These are phyloP conservation scores for Meiosimyza platycephala DNA, from an alignment of 2,888 invertebrate species.

Conservation along the genomic window DNA sequence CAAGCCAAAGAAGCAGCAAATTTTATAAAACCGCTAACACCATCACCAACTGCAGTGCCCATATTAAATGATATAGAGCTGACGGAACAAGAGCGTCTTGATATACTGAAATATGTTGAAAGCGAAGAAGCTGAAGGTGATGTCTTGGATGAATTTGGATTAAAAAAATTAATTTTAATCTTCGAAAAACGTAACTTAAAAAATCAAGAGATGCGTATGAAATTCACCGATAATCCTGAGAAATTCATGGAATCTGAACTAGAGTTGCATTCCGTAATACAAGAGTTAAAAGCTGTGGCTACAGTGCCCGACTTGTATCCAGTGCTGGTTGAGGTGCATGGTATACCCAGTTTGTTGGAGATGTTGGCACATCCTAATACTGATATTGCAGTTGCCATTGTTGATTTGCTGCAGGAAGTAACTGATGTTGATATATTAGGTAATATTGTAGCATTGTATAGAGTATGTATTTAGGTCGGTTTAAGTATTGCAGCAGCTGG, in stretches of 20 bases:
- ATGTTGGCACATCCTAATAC: conserved; percentile 96
- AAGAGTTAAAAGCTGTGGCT: conserved; percentile 91
- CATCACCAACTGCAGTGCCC: conserved; percentile 64
- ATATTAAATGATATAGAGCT: conserved; percentile 66
- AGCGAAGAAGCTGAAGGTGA: conserved; percentile 86
- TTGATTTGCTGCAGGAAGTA: conserved; percentile 80
- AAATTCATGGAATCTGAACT: conserved; percentile 99
- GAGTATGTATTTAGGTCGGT: too few species aligned
- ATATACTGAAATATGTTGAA: conserved; percentile 86
- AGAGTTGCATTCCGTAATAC: conserved; percentile 88
- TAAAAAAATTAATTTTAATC: conserved; percentile 89
- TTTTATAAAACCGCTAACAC: conserved; percentile 58
- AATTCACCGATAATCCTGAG: conserved; percentile 96
- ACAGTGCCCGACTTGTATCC: conserved; percentile 97
- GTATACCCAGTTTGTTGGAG: conserved; percentile 91
- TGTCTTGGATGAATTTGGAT: conserved; percentile 84
- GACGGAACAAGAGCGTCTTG: conserved; percentile 80
- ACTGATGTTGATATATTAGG: conserved; percentile 94
- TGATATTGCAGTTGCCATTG: conserved; percentile 70
- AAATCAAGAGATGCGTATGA: conserved; percentile 98
- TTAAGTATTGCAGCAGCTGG: too few species aligned
- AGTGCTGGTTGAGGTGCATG: conserved; percentile 87
- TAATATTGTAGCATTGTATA: conserved; percentile 17
- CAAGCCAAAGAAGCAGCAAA: conserved; percentile 70
- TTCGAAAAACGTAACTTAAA: conserved; percentile 95